Evolutionary conservation across 2,888 invertebrate species (phyloP), one percentile per base, ranked within the genome.

Genomic region (Meiosimyza platycephala): DNA sequence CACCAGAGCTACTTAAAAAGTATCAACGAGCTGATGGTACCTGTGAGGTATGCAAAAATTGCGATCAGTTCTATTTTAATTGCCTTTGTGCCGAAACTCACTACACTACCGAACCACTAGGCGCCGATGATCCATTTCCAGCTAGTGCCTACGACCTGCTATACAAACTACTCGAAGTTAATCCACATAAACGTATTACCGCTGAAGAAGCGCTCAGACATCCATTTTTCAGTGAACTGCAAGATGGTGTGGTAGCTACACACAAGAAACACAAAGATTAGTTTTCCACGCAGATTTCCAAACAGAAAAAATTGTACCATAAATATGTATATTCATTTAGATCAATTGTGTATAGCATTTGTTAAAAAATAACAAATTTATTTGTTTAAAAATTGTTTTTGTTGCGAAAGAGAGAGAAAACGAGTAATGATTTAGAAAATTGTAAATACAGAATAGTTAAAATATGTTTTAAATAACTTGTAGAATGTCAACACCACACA

Each of bases 181-280:
- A 94, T 89, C 94, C 94, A n/a, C 88, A 89, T 80, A 89, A 90
- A 50, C 90, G 96, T 79, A 90, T 93, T 76, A 90, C 92, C 12
- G 96, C 96, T 48, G 90, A 89, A 18, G 90, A 91, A 73, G 95
- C 96, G 57, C 88, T 96, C 48, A 85, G 87, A 57, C 95, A 96
- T 89, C 91, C 93, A 66, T 96, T 95, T 88, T 89, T 95, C 54
- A 78, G 72, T 16, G 81, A 78, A 70, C 48, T 66, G 15, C 28
- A 47, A 33, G 62, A 54, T 22, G 54, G 22, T 11, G 28, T 33
- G 28, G 3, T 28, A 9, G 51, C 47, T 5, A 33, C 63, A 7
- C 16, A 13, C 5, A 69, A 48, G 60, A 69, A 62, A 51, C 51
- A 50, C 12, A 28, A 52, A 50, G 60, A 69, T 12, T 69, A 69